Conservation (phyloP, 2,888 invertebrate genomes). For the Hanleya hanleyi region DNA sequence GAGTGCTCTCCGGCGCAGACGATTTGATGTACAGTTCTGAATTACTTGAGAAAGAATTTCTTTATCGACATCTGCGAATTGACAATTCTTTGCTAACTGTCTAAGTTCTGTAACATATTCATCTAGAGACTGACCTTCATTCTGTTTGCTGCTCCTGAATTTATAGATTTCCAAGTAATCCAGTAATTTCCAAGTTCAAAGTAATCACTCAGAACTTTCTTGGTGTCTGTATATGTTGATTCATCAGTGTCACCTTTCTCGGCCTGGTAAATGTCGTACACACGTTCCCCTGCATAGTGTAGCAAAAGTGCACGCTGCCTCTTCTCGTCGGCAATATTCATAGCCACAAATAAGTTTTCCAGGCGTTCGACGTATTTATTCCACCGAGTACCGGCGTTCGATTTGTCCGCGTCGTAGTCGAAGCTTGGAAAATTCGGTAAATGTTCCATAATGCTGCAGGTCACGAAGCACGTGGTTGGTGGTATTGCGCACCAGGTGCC, state of each 20-base stretch:
- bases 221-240: background rate
- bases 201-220: background rate
- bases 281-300: background rate
- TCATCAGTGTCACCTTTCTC: background rate
- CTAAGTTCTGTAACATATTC: slow-evolving; percentile 41
- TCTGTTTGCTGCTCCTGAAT: slow-evolving; percentile 36
- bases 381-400: background rate
- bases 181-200: background rate
- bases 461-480: too few relatives aligned
- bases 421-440: background rate
- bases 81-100: slow-evolving; percentile 31
- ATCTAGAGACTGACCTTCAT: slow-evolving; percentile 31
- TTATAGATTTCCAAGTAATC: slow-evolving; percentile 38
- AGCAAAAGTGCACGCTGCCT: background rate
- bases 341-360: slow-evolving; percentile 5
- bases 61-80: slow-evolving; percentile 26
- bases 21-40: slow-evolving; percentile 39
- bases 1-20: slow-evolving; percentile 34
- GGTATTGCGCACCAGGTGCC: too few relatives aligned
- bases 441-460: background rate
- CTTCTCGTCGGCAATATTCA: background rate
- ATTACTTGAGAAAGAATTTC: slow-evolving; percentile 39
- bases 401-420: background rate
- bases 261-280: background rate
- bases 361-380: background rate